A percentile compares a stretch with the other conserved stretches of the same genome.
These are phyloP conservation scores for Drosophila athabasca DNA, from an alignment of 1,140 invertebrate genomes.

Conservation along the genomic window DNA sequence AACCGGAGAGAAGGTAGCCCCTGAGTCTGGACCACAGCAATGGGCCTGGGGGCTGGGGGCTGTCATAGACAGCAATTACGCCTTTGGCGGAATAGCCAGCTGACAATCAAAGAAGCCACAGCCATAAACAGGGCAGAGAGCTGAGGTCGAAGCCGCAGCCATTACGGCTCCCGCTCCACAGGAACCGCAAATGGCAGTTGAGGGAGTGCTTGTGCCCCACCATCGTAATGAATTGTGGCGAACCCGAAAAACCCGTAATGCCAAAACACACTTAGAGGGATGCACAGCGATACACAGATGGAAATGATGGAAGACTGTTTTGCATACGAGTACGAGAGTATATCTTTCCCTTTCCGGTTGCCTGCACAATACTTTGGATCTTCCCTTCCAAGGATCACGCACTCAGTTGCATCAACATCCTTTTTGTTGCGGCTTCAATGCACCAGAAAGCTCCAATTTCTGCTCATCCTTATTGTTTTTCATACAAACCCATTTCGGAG, in stretches of 20 bases:
- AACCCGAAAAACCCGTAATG: constrained; percentile 30
- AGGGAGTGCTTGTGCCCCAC: not conserved
- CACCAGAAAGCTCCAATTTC: constrained; percentile 18
- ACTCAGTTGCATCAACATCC: constrained; percentile 23
- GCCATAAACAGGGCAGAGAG: constrained; percentile 33
- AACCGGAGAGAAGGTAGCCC: not conserved
- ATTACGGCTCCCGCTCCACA: not conserved
- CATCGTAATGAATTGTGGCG: constrained; percentile 53
- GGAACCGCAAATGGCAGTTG: not conserved
- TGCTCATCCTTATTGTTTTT: constrained; percentile 54
- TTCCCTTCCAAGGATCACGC: constrained; percentile 7
- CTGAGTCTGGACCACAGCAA: constrained; percentile 32
- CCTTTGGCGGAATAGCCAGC: constrained; percentile 43
- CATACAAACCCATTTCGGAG: constrained; percentile 60
- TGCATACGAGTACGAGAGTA: constrained; percentile 2
- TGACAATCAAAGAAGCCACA: constrained; percentile 52
- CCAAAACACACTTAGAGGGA: constrained; percentile 10
- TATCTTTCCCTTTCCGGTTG: constrained; percentile 44
- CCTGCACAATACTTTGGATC: constrained; percentile 45
- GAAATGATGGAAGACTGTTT: constrained; percentile 43
- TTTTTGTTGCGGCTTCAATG: constrained; percentile 16
- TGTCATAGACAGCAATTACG: constrained; percentile 41
- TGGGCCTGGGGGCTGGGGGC: not conserved
- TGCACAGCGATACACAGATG: constrained; percentile 15
- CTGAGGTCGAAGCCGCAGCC: constrained; percentile 21